Evolutionary conservation across 2,113 vertebrate genomes (phyloP).

Genomic region (Xiphophorus hellerii): DNA sequence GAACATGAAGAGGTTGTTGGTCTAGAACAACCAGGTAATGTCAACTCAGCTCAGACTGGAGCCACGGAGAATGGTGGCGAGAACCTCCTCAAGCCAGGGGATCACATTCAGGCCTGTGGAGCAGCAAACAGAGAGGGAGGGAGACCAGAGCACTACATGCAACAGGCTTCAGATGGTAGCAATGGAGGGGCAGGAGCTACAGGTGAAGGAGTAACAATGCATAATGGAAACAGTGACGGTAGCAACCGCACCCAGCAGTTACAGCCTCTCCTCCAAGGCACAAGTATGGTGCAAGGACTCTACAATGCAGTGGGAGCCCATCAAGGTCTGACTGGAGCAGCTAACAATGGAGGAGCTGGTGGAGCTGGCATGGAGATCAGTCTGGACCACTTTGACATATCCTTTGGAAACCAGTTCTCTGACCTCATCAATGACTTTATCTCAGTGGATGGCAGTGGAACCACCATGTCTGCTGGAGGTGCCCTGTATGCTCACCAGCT

Average conservation of each 20-base stretch:
- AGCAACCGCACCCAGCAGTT: conserved; percentile 75
- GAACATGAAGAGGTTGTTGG: conserved; percentile 84
- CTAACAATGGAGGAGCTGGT: conserved; percentile 78
- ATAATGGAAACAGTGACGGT: conserved; percentile 79
- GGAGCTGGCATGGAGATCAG: conserved; percentile 95
- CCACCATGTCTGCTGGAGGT: conserved; percentile 78
- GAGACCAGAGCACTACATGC: conserved; percentile 90
- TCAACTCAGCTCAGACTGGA: conserved; percentile 71
- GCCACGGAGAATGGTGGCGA: conserved; percentile 82
- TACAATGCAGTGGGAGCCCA: conserved; percentile 88
- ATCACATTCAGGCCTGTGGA: conserved; percentile 89
- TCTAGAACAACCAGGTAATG: conserved; percentile 72
- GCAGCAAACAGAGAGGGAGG: conserved; percentile 80
- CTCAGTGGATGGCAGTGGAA: conserved; percentile 90
- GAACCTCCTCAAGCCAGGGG: conserved; percentile 89
- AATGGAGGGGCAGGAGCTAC: conserved; percentile 48
- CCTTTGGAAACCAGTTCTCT: conserved; percentile 99
- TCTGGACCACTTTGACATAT: conserved; percentile 99
- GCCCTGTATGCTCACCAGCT: conserved; percentile 93
- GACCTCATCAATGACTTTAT: conserved; percentile 99
- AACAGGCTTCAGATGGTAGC: conserved; percentile 73
- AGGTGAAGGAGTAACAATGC: conserved; percentile 71
- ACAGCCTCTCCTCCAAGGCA: conserved; percentile 91
- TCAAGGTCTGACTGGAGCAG: conserved; percentile 77
- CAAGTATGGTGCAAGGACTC: conserved; percentile 91